A percentile compares a stretch with the other conserved stretches of the same genome.
phyloP scores from a whole-genome alignment of 2,797 vertebrate genomes.

The Crenichthys baileyi region DNA sequence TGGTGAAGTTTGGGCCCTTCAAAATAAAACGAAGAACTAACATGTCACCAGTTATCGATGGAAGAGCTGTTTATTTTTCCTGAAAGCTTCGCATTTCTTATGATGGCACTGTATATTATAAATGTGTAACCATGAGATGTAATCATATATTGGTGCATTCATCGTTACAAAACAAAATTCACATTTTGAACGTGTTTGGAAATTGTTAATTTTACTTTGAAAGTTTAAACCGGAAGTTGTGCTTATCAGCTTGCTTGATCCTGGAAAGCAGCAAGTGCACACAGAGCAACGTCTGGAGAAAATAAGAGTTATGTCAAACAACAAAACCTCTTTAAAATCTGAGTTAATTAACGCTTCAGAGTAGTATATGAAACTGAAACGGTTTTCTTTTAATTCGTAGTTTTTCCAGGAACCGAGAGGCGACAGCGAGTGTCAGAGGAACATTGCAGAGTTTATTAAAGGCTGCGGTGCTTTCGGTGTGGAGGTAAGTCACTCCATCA shows the following conservation, averaged over 20 bases:
- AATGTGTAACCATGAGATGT: not conserved
- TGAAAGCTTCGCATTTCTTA: not conserved
- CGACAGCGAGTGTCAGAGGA: slow-evolving; percentile 90
- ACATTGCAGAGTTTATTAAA: slow-evolving; percentile 91
- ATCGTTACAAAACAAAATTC: too few relatives aligned
- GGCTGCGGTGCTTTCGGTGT: slow-evolving; percentile 88
- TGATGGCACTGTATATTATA: not conserved
- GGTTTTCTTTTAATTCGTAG: slow-evolving; percentile 70
- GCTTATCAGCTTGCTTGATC: slow-evolving; percentile 17
- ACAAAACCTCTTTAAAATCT: not conserved
- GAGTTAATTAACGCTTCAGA: rapidly evolving
- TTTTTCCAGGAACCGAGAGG: slow-evolving; percentile 90
- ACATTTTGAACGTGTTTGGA: not conserved
- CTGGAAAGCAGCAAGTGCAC: slow-evolving; percentile 34
- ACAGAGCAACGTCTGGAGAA: slow-evolving; percentile 12
- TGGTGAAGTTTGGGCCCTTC: not conserved
- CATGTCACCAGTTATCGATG: not conserved
- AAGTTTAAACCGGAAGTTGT: slow-evolving; percentile 29
- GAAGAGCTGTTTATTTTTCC: not conserved
- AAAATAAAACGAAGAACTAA: slow-evolving; percentile 32
- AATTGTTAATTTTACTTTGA: slow-evolving; percentile 41
- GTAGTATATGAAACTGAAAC: not conserved
- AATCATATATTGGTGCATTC: too few relatives aligned
- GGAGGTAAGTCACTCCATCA: slow-evolving; percentile 85
- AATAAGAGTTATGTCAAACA: slow-evolving; percentile 14